Evolutionary conservation across 2,113 vertebrate species (phyloP), one percentile per base, ranked within the genome.

Genomic region (Colinus virginianus): DNA sequence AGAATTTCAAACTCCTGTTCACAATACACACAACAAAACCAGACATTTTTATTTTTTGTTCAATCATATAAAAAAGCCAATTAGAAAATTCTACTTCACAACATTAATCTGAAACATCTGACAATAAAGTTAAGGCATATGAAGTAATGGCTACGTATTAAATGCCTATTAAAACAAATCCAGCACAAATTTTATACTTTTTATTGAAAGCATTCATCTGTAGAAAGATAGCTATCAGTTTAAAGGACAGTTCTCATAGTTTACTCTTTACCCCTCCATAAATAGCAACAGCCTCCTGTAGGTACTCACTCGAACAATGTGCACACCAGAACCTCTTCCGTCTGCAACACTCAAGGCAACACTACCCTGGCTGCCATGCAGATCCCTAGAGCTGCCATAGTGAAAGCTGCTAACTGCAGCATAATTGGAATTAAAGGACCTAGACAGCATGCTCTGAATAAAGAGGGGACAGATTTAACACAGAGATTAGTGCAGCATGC

Each of bases 401-500:
- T 98, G 98, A 98, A 98, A 98, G 97, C 96, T 98, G 98, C 98
- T 98, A 98, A 98, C 98, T 94, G 98, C 98, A 97, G 98, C 97
- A 56, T 97, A 98, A 99, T 98, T 97, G 98, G 98, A 98, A 98
- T 98, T 99, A 99, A 98, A 99, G 98, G 99, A 99, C 98, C 98
- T 98, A 98, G 99, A 99, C 98, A 99, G 98, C 97, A 98, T 97
- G 89, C 97, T 99, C 99, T 99, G 98, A 99, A 98, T 98, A 98
- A 96, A 98, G 97, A 98, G 95, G 97, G 98, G 97, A 98, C 79
- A 98, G 97, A 98, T 97, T 97, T 97, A 97, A 98, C 97, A 98
- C 94, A 98, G 97, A 98, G 94, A 98, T 98, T 98, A 98, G 97
- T 97, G 96, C 66, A 97, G 97, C 98, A 98, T 98, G 97, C 98